phyloP scores from a whole-genome alignment of 2,888 invertebrate genomes.

The Tuta absoluta region DNA sequence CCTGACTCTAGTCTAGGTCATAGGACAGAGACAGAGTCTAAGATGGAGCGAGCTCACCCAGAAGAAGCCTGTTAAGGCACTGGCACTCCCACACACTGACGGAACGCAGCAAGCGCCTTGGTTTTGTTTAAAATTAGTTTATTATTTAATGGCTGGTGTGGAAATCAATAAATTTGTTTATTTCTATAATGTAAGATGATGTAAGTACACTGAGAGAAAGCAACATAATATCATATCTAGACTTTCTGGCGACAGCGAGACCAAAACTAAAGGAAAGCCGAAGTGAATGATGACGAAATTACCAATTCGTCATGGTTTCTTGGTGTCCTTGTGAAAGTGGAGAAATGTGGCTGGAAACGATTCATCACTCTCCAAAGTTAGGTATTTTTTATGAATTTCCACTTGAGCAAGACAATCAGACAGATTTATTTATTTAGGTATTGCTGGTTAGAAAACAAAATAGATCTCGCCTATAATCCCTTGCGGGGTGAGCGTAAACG shows the following conservation, averaged over 20 bases:
- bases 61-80: too few species aligned
- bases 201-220: not conserved
- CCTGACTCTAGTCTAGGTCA: too few species aligned
- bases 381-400: not conserved
- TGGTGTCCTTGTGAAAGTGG: slow-evolving; percentile 8
- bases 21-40: too few species aligned
- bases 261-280: slow-evolving; percentile 8
- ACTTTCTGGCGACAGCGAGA: slow-evolving; percentile 5
- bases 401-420: not conserved
- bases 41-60: too few species aligned
- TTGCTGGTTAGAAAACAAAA: too few species aligned
- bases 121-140: too few species aligned
- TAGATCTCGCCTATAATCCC: too few species aligned
- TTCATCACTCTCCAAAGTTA: not conserved
- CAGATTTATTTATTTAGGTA: not conserved
- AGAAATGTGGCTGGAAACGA: not conserved
- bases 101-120: too few species aligned
- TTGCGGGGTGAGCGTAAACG: too few species aligned
- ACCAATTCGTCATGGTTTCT: slow-evolving; percentile 1
- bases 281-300: slow-evolving; percentile 5
- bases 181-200: not conserved
- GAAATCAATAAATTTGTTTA: not conserved
- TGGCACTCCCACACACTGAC: too few species aligned
- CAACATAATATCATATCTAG: not conserved
- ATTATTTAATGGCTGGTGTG: too few species aligned